Percentiles rank a stretch among this genome's conserved stretches.
phyloP scores from a whole-genome alignment of 2,113 vertebrate species.

The Ageneiosus marmoratus region DNA sequence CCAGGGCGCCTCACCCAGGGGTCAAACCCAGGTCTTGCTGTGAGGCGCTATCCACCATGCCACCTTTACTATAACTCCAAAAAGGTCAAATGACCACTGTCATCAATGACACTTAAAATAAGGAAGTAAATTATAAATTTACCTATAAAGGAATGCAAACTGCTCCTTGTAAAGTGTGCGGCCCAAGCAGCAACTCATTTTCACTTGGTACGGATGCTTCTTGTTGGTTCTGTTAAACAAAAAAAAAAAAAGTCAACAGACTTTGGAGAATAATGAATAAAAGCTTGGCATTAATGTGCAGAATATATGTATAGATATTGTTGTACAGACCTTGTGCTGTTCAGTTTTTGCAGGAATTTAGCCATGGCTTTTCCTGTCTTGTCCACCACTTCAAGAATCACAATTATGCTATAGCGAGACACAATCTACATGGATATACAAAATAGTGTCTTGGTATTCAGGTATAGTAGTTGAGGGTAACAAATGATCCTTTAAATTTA shows the following conservation, averaged over 20 bases:
- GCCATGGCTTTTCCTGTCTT: conserved; percentile 58
- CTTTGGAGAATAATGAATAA: not conserved
- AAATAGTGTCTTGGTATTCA: not conserved
- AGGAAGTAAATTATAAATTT: not conserved
- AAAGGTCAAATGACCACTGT: no score
- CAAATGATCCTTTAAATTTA: not conserved
- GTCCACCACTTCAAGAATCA: conserved; percentile 71
- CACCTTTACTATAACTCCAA: no score
- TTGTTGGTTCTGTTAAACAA: conserved; percentile 54
- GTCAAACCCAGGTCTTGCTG: no score
- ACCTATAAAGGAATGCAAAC: conserved; percentile 72
- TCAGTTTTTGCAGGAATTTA: conserved; percentile 63
- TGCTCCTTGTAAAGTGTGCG: conserved; percentile 70
- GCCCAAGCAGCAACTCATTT: conserved; percentile 65
- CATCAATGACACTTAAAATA: no score
- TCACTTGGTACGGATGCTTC: conserved; percentile 57
- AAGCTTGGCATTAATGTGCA: not conserved
- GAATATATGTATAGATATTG: not conserved
- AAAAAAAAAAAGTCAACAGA: not conserved
- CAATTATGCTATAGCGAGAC: conserved; percentile 67
- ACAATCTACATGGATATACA: conserved; percentile 59
- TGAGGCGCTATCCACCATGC: no score
- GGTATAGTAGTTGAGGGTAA: not conserved
- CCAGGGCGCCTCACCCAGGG: no score
- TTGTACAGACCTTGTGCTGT: conserved; percentile 48